Base-by-base conservation (phyloP, 2,888 invertebrate species). In the Chironomus tentans region DNA sequence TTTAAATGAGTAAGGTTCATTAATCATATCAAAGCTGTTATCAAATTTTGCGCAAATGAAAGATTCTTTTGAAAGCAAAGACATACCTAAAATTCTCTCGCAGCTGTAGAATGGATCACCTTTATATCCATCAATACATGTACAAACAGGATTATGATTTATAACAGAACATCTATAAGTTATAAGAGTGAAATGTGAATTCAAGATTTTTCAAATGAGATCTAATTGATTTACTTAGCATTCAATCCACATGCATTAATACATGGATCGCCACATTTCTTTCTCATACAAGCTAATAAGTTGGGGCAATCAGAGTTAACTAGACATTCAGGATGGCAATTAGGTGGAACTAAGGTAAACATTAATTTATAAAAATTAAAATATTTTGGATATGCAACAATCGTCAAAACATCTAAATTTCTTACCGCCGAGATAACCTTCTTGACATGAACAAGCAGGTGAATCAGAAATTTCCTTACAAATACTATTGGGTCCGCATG, bases 261-360 rank as follows among this genome's bases (percentile, higher is more conserved):
- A 79, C 92, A 92, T 56, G 92, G 92, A 82, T 92, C 90, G 81
- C 87, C 85, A 81, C 92, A 92, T 84, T 90, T 91, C 79, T 88
- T 87, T 80, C 13, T 50, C 13, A 50, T 50, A 15, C 50, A 84
- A 0, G 88, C 86, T 77, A 84, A 82, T 79, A 88, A 88, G 50
- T 90, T 89, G 38, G 90, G 88, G 82, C 93, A 93, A 81, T 93
- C 92, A n/a, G 92, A 90, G 82, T 93, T 93, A 74, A 92, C 91
- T 6, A 92, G 87, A 83, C 93, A 93, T 83, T 93, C 93, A 18
- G 93, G 93, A 79, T 93, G 87, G 80, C 94, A 94, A 79, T 91
- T 91, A 28, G 93, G 93, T 78, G 94, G 92, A 72, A 88, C 87
- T 48, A 5, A 6, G 28, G 5, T 28, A 28, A 28, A 28, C 3